Evolutionary conservation across 2,797 vertebrate genomes (phyloP).

Genomic region (Fratercula arctica): DNA sequence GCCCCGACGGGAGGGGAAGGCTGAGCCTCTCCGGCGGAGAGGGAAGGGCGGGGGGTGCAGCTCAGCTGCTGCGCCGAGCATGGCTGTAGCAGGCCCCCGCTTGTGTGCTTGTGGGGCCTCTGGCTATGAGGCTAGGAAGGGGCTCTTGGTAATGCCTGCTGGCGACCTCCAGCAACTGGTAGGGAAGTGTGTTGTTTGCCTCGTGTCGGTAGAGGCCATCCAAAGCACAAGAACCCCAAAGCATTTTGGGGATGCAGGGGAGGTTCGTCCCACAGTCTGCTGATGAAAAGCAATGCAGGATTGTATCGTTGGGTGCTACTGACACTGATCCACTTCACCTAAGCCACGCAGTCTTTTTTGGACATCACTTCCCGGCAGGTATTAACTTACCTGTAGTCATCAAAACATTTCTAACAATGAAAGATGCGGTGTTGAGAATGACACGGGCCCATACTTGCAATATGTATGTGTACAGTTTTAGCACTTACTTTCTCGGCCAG

Average conservation of each 20-base stretch:
- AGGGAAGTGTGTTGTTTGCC: not conserved
- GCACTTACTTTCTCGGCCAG: not conserved
- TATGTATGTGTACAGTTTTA: not conserved
- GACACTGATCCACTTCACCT: not conserved
- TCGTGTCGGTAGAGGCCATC: not conserved
- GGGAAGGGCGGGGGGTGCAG: not conserved
- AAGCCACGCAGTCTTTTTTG: not conserved
- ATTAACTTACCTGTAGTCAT: not conserved
- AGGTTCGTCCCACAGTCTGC: not conserved
- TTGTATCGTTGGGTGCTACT: rapidly evolving
- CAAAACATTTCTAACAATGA: not conserved
- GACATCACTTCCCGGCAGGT: not conserved
- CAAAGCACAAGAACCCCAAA: rapidly evolving
- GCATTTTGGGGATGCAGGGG: not conserved
- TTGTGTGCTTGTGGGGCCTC: not conserved
- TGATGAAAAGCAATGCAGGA: not conserved
- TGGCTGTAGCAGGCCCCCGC: not conserved
- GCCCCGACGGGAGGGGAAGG: not conserved
- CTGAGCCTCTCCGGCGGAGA: not conserved
- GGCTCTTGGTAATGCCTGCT: not conserved
- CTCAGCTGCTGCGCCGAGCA: not conserved
- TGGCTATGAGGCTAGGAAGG: rapidly evolving
- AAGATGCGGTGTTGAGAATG: not conserved
- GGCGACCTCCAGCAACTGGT: not conserved
- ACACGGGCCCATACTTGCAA: rapidly evolving